Evolutionary conservation across 1,140 invertebrate species (phyloP).

Genomic region (Plutomurus gul): DNA sequence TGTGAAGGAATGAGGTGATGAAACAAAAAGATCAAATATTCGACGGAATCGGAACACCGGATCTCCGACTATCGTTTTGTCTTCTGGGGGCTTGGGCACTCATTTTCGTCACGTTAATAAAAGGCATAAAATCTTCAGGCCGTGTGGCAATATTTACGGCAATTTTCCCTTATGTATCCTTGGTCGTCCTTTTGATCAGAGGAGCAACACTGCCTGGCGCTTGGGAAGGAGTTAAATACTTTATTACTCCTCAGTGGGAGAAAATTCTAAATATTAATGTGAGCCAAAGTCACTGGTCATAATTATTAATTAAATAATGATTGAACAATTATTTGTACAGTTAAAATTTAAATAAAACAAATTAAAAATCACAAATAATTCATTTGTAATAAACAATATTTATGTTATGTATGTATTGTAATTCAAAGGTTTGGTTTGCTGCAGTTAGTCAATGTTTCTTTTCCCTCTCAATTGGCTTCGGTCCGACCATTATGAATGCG

Average conservation of each 20-base stretch:
- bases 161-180: constrained; percentile 81
- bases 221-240: constrained; percentile 73
- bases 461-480: constrained; percentile 61
- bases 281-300: too few relatives aligned
- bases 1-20: constrained; percentile 66
- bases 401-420: too few relatives aligned
- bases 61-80: constrained; percentile 76
- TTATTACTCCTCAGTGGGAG: constrained; percentile 72
- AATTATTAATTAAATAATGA: too few relatives aligned
- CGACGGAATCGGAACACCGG: constrained; percentile 73
- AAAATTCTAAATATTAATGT: constrained; percentile 64
- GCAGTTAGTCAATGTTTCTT: constrained; percentile 61
- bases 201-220: constrained; percentile 77
- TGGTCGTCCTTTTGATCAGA: constrained; percentile 73
- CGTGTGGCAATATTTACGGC: constrained; percentile 68
- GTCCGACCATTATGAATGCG: constrained; percentile 62
- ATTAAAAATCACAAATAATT: too few relatives aligned
- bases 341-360: too few relatives aligned
- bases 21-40: constrained; percentile 69
- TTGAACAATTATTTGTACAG: too few relatives aligned
- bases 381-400: too few relatives aligned
- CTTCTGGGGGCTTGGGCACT: constrained; percentile 76
- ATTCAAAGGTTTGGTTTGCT: constrained; percentile 72
- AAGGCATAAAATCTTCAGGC: constrained; percentile 77
- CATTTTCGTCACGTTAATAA: constrained; percentile 75